Evolutionary conservation across 2,888 invertebrate genomes (phyloP), one percentile per base, ranked within the genome.

Genomic region (Heteromurus nitidus): DNA sequence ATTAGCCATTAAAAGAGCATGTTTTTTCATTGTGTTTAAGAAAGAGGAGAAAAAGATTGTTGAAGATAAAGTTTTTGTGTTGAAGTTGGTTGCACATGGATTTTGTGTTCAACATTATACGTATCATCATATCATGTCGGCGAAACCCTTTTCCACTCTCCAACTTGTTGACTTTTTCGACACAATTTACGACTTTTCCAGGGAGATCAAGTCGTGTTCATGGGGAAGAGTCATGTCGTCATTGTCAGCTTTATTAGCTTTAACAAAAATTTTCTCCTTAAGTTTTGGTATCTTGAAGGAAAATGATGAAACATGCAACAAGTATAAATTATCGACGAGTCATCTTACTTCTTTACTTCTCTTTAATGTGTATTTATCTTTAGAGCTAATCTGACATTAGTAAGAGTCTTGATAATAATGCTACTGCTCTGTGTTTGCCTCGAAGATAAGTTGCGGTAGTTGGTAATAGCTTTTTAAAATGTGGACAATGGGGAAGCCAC

Each of bases 81-180:
- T 9, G 58, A 3, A 11, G 26, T 24, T 16, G 16, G 3, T 20
- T n/a, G n/a, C n/a, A 22, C 58, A 64, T 18, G 30, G 18, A 24
- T 44, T 44, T 22, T 44, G 11, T 62, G 31, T 22, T 7, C 11
- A 65, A 47, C 76, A 58, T 44, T 60, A 68, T 68, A 60, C 60
- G 60, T 47, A 47, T n/a, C n/a, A n/a, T n/a, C n/a, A n/a, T n/a
- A n/a, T n/a, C n/a, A n/a, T n/a, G 67, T 68, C 68, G 76, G 76
- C 76, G n/a, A n/a, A n/a, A n/a, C n/a, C 30, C 16, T 28, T n/a
- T n/a, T n/a, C n/a, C n/a, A n/a, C n/a, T n/a, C 24, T 22, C n/a
- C n/a, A n/a, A 75, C 28, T 76, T 76, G 76, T 76, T 76, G 76
- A 76, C 76, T 76, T 76, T 76, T 68, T 76, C 68, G 76, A 76